A percentile compares a stretch with the other conserved stretches of the same genome.
Conservation (phyloP, 2,797 vertebrate genomes). For the Anguilla pacifica region DNA sequence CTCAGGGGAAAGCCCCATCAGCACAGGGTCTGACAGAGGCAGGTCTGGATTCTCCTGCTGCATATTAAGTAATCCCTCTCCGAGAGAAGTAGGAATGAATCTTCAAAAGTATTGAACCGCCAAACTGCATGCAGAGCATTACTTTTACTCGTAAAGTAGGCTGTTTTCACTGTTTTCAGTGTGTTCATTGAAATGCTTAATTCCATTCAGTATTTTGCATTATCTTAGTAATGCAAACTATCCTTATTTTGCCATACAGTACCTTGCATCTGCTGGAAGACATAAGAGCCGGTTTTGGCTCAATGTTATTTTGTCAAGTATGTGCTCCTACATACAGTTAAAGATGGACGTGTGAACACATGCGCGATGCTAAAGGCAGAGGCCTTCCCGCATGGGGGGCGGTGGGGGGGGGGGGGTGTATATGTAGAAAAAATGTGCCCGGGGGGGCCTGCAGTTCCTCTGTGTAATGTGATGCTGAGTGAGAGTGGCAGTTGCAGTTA, state of each 20-base stretch:
- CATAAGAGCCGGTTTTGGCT: background rate
- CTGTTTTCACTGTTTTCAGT: background rate
- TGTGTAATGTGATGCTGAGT: constrained; percentile 36
- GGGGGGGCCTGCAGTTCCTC: background rate
- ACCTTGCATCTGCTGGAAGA: background rate
- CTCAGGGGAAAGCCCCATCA: background rate
- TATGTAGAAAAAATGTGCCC: background rate
- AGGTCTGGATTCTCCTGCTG: background rate
- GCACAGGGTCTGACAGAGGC: background rate
- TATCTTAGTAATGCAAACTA: background rate
- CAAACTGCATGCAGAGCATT: background rate
- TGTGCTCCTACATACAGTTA: background rate
- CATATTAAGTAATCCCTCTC: constrained; percentile 2
- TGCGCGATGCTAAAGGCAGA: background rate
- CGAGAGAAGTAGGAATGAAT: constrained; percentile 4
- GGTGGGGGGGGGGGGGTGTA: background rate
- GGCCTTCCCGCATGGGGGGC: background rate
- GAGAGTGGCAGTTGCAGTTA: constrained; percentile 28
- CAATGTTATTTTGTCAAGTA: background rate
- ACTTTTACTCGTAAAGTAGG: background rate
- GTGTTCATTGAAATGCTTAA: background rate
- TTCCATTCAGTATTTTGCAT: constrained; percentile 1
- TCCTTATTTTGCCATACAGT: background rate
- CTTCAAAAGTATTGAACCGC: background rate
- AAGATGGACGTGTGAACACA: background rate